phyloP scores from a whole-genome alignment of 2,888 invertebrate species.

The Cryptosula pallasiana region DNA sequence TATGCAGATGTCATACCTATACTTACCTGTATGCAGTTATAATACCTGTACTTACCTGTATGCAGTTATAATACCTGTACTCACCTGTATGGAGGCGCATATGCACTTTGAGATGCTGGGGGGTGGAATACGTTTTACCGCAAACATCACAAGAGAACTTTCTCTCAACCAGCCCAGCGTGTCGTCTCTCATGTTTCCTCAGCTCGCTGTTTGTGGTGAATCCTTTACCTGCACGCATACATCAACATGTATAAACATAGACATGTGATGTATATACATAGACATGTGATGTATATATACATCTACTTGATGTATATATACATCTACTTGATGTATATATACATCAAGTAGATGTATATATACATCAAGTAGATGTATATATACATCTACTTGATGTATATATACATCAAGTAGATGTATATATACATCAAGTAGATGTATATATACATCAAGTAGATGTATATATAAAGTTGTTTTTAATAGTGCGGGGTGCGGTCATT shows the following conservation, averaged over 20 bases:
- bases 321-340: too few species aligned
- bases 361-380: not conserved
- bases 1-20: too few species aligned
- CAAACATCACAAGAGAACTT: not conserved
- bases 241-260: too few species aligned
- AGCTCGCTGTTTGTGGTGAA: constrained; percentile 11
- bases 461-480: too few species aligned
- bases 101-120: constrained; percentile 19
- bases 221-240: not conserved
- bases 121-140: not conserved
- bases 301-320: too few species aligned
- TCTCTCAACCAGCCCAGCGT: not conserved
- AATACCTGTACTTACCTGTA: too few species aligned
- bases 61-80: too few species aligned
- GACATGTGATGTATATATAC: too few species aligned
- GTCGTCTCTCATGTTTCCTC: constrained; percentile 6
- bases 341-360: not conserved
- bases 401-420: not conserved
- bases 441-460: not conserved
- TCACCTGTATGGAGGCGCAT: not conserved
- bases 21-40: too few species aligned
- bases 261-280: too few species aligned
- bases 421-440: not conserved
- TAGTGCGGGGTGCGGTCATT: too few species aligned
- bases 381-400: not conserved